Evolutionary conservation across 2,113 vertebrate genomes (phyloP).

Genomic region (Ciconia boyciana): DNA sequence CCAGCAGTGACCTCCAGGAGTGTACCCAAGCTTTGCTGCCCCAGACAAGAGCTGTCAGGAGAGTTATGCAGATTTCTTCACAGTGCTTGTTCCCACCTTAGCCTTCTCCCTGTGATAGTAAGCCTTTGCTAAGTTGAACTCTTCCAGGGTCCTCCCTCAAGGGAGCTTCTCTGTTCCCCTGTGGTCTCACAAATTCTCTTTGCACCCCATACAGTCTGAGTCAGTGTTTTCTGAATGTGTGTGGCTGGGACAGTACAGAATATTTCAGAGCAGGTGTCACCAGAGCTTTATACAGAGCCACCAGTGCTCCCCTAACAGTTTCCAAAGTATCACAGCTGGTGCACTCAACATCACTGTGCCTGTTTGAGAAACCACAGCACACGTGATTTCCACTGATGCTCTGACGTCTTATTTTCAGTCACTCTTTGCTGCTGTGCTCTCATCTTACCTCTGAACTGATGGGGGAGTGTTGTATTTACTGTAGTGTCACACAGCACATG

Average conservation of each 20-base stretch:
- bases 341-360: background rate
- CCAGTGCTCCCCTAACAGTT: background rate
- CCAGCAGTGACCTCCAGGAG: background rate
- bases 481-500: background rate
- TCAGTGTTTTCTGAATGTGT: background rate
- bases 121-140: background rate
- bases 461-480: background rate
- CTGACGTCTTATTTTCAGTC: background rate
- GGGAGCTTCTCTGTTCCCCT: background rate
- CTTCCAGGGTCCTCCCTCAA: background rate
- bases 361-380: background rate
- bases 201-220: fast-evolving
- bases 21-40: background rate
- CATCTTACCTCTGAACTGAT: background rate
- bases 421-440: background rate
- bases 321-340: background rate
- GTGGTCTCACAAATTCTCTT: background rate
- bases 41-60: background rate
- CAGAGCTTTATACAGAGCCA: background rate
- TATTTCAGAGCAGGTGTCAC: background rate
- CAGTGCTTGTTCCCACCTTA: background rate
- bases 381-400: background rate
- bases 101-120: background rate
- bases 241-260: background rate
- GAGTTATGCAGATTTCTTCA: background rate